Conservation (phyloP, 1,140 invertebrate species). For the Cardiocondyla obscurior region DNA sequence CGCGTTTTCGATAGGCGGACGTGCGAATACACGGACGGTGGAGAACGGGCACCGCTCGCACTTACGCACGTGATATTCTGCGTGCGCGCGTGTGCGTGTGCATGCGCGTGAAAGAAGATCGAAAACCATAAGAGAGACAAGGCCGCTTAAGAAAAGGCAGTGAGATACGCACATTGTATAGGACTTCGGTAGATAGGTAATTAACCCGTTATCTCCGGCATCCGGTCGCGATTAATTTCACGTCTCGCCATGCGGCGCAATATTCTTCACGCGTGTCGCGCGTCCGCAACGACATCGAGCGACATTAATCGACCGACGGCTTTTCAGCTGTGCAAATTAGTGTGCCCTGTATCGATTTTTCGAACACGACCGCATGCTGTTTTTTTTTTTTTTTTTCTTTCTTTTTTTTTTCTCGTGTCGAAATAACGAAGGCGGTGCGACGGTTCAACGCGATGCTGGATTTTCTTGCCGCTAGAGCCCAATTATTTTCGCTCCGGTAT, state of each 20-base stretch:
- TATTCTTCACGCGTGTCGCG: constrained; percentile 44
- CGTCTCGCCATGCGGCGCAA: constrained; percentile 63
- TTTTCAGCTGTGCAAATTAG: constrained; percentile 36
- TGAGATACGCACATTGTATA: constrained; percentile 13
- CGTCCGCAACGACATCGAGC: constrained; percentile 12
- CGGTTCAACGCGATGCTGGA: background rate
- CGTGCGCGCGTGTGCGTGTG: background rate
- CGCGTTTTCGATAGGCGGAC: constrained; percentile 21
- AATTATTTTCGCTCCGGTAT: background rate
- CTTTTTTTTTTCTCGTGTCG: background rate
- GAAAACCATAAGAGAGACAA: constrained; percentile 24
- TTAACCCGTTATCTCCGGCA: constrained; percentile 74
- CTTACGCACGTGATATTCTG: constrained; percentile 48
- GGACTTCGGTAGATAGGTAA: constrained; percentile 64
- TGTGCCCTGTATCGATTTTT: background rate
- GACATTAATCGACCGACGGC: constrained; percentile 56
- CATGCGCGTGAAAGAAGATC: constrained; percentile 34
- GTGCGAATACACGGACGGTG: constrained; percentile 1
- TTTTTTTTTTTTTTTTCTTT: background rate
- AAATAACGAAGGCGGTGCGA: constrained; percentile 9
- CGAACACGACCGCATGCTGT: background rate
- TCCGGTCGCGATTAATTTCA: constrained; percentile 76
- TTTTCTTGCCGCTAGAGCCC: background rate
- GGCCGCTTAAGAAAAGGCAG: constrained; percentile 26
- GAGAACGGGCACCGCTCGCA: constrained; percentile 25